Percentiles rank a stretch among this genome's conserved stretches.
These are phyloP conservation scores for Adelosebastes latens DNA, from an alignment of 2,797 vertebrate species.

Conservation along the genomic window DNA sequence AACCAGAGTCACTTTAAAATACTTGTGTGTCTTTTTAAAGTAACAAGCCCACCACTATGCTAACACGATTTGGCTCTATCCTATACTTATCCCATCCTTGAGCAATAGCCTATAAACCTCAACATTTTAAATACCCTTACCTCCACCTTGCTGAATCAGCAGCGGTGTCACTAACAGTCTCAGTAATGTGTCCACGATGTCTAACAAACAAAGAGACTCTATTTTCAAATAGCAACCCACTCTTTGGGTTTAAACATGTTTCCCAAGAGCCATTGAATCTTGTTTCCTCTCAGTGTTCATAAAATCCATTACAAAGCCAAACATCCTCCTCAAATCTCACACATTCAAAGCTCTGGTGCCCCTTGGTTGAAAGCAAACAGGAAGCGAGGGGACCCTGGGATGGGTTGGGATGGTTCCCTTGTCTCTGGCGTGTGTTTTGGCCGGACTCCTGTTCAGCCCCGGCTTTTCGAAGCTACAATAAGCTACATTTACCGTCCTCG, in stretches of 20 bases:
- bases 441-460: slow-evolving; percentile 39
- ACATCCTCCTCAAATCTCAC: slow-evolving; percentile 54
- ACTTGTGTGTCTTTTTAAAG: slow-evolving; percentile 26
- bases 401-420: slow-evolving; percentile 45
- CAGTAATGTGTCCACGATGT: slow-evolving; percentile 28
- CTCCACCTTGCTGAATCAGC: slow-evolving; percentile 48
- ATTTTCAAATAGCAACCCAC: slow-evolving; percentile 61
- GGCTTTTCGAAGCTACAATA: slow-evolving; percentile 14
- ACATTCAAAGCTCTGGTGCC: slow-evolving; percentile 40
- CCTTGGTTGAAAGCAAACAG: slow-evolving; percentile 57
- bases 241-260: slow-evolving; percentile 62
- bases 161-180: neutral
- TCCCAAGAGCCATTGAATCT: slow-evolving; percentile 56
- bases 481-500: slow-evolving; percentile 12
- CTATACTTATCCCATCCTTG: slow-evolving; percentile 47
- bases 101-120: slow-evolving; percentile 35
- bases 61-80: slow-evolving; percentile 18
- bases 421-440: slow-evolving; percentile 54
- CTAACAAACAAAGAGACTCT: slow-evolving; percentile 62
- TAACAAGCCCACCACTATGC: slow-evolving; percentile 28
- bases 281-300: slow-evolving; percentile 68
- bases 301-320: slow-evolving; percentile 63
- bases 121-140: slow-evolving; percentile 33
- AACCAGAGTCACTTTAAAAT: neutral
- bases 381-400: slow-evolving; percentile 50